Conservation (phyloP, 1,140 invertebrate genomes). For the Zeugodacus cucurbitae region DNA sequence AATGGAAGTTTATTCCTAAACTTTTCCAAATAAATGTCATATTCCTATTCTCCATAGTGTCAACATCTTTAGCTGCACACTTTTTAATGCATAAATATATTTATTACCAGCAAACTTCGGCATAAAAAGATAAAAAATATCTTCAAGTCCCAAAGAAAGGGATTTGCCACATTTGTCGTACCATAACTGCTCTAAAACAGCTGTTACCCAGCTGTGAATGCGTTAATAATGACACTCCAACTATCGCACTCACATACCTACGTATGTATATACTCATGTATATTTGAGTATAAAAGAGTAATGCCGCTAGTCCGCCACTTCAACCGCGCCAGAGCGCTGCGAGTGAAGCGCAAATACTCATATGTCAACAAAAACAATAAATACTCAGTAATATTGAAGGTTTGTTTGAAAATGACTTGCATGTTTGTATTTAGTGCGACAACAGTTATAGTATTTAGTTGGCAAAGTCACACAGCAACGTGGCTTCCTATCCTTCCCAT, state of each 20-base stretch:
- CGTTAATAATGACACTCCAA: constrained; percentile 23
- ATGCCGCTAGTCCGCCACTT: background rate
- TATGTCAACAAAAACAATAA: background rate
- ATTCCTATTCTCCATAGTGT: background rate
- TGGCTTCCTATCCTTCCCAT: background rate
- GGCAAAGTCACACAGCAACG: background rate
- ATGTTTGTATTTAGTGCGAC: constrained; percentile 12
- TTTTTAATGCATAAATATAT: too few species aligned
- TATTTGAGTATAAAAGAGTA: background rate
- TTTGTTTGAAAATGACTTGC: constrained; percentile 28
- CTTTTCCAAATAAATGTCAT: background rate
- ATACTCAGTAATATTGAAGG: background rate
- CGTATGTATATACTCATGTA: too few species aligned
- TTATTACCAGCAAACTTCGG: background rate
- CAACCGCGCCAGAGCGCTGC: background rate
- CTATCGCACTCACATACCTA: background rate
- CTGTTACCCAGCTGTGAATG: constrained; percentile 31
- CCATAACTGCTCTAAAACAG: background rate
- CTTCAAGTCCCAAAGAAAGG: background rate
- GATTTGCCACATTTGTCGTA: background rate
- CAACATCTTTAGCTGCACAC: background rate
- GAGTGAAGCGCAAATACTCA: background rate
- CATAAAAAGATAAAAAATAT: background rate
- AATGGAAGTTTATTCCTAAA: too few species aligned
- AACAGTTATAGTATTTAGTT: constrained; percentile 32